Conservation (phyloP, 2,113 vertebrate species). For the Typhlomys cinereus region DNA sequence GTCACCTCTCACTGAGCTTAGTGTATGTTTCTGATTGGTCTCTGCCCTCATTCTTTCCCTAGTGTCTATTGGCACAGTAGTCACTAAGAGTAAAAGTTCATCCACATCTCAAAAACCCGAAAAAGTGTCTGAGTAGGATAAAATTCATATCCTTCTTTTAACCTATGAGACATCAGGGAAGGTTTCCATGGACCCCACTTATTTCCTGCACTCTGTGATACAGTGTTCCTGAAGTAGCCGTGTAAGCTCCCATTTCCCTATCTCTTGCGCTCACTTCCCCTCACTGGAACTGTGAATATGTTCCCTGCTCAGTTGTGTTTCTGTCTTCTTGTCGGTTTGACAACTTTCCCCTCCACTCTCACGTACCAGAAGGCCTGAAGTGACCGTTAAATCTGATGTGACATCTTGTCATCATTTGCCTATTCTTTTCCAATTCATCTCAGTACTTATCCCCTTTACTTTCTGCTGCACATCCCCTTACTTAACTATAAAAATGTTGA, state of each 20-base stretch:
- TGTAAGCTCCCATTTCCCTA: background rate
- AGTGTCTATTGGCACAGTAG: background rate
- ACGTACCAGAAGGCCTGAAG: background rate
- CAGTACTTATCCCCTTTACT: background rate
- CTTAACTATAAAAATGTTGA: background rate
- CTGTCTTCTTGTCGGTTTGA: background rate
- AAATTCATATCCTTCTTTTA: background rate
- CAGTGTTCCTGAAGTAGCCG: background rate
- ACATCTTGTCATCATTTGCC: background rate
- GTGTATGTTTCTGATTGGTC: background rate
- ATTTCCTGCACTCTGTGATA: background rate
- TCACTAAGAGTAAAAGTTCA: background rate
- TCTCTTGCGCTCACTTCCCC: background rate
- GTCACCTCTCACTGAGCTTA: background rate
- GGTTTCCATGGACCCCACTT: background rate
- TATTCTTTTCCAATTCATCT: background rate
- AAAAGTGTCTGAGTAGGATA: background rate
- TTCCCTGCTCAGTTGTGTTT: background rate
- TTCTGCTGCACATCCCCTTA: background rate
- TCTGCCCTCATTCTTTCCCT: background rate
- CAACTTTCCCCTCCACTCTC: too few species aligned
- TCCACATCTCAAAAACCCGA: background rate
- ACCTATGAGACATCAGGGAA: background rate
- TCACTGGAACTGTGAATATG: too few species aligned
- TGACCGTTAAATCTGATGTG: background rate